Conservation (phyloP, 2,888 invertebrate species). For the Linnaemya vulpina region DNA sequence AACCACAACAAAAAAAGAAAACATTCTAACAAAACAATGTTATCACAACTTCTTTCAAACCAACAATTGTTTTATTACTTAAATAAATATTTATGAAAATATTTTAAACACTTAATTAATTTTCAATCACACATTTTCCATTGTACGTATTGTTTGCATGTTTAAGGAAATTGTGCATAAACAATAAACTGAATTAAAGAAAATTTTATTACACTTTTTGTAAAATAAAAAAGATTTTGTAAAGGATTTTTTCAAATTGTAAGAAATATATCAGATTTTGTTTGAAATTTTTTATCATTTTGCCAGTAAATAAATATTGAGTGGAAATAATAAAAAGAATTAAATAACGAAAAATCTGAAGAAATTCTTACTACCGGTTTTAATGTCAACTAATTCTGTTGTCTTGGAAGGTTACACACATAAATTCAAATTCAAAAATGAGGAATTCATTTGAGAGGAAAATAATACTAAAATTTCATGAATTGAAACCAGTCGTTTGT, state of each 20-base stretch:
- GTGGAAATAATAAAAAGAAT: background rate
- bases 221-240: background rate
- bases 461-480: too few species aligned
- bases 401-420: too few species aligned
- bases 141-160: background rate
- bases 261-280: background rate
- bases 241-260: background rate
- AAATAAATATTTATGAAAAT: conserved; percentile 9
- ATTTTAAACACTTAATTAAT: background rate
- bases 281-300: background rate
- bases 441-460: too few species aligned
- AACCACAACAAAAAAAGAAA: too few species aligned
- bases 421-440: too few species aligned
- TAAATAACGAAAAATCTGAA: too few species aligned
- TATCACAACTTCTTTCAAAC: background rate
- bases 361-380: too few species aligned
- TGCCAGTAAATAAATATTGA: background rate
- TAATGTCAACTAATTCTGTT: too few species aligned
- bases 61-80: background rate
- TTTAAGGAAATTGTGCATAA: background rate
- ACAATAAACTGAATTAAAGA: background rate
- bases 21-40: too few species aligned
- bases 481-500: too few species aligned
- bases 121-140: background rate
- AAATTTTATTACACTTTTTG: background rate